Percentiles rank a stretch among this genome's conserved stretches.
Evolutionary conservation across 2,797 vertebrate species (phyloP).

Genomic region (Sebastes iracundus): DNA sequence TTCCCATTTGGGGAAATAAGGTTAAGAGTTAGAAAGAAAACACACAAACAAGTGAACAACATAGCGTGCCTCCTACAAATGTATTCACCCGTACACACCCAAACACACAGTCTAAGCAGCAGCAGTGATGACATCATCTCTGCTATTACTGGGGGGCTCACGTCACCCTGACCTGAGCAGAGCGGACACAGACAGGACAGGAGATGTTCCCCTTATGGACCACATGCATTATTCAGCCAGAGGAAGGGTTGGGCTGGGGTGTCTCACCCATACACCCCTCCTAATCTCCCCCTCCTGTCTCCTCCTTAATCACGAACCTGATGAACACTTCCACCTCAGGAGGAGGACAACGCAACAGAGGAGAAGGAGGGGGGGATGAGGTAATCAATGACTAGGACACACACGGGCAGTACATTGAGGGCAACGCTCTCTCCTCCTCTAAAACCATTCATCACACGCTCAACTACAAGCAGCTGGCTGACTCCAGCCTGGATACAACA

Average conservation of each 20-base stretch:
- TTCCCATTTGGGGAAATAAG: constrained; percentile 30
- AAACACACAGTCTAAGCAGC: constrained; percentile 27
- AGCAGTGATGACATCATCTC: constrained; percentile 69
- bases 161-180: constrained; percentile 56
- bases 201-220: constrained; percentile 26
- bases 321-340: constrained; percentile 49
- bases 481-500: background rate
- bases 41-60: constrained; percentile 11
- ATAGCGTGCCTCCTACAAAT: background rate
- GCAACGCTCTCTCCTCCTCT: background rate
- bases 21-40: constrained; percentile 9
- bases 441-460: constrained; percentile 34
- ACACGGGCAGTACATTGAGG: background rate
- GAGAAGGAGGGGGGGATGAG: constrained; percentile 55
- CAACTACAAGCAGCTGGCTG: constrained; percentile 24
- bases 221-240: constrained; percentile 68
- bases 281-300: background rate
- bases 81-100: background rate
- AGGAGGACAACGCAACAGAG: constrained; percentile 30
- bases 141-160: constrained; percentile 48
- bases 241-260: constrained; percentile 40
- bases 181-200: constrained; percentile 11
- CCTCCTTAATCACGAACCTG: constrained; percentile 43
- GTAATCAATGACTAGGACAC: constrained; percentile 61
- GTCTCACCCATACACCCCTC: constrained; percentile 22